Evolutionary conservation across 2,888 invertebrate species (phyloP).

Genomic region (Troglohyphantes excavatus): DNA sequence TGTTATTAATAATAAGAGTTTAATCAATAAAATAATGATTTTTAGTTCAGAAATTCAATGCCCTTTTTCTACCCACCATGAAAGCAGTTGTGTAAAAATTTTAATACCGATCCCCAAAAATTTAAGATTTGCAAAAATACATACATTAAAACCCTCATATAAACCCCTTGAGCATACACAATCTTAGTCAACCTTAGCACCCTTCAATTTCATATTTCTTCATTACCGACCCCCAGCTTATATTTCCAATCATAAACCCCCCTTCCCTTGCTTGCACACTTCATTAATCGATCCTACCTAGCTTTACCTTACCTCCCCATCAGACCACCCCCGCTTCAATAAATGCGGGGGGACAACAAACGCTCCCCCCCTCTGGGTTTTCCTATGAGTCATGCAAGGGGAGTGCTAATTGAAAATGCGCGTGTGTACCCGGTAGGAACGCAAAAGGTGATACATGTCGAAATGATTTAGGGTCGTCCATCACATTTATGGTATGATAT

Average conservation of each 20-base stretch:
- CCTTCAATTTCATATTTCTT: background rate
- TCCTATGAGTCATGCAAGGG: slow-evolving; percentile 36
- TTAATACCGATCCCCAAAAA: too few relatives aligned
- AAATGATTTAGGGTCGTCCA: slow-evolving; percentile 57
- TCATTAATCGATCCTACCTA: slow-evolving; percentile 55
- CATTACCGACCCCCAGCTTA: background rate
- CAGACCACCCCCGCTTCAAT: background rate
- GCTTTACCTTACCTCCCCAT: slow-evolving; percentile 25
- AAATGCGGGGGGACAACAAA: background rate
- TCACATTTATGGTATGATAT: slow-evolving; percentile 51
- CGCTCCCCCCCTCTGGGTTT: background rate
- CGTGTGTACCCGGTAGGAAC: slow-evolving; percentile 19
- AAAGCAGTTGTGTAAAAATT: too few relatives aligned
- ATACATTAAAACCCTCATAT: too few relatives aligned
- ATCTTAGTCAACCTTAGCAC: background rate
- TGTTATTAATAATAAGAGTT: too few relatives aligned
- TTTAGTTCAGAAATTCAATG: too few relatives aligned
- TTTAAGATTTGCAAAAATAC: too few relatives aligned
- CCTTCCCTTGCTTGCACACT: slow-evolving; percentile 7
- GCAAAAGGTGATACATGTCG: slow-evolving; percentile 59
- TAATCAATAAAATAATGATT: too few relatives aligned
- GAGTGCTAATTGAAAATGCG: slow-evolving; percentile 66
- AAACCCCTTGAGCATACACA: too few relatives aligned
- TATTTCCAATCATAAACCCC: slow-evolving; percentile 9
- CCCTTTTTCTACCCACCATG: too few relatives aligned